phyloP scores from a whole-genome alignment of 2,113 vertebrate species.

The Pachyramphus minor region DNA sequence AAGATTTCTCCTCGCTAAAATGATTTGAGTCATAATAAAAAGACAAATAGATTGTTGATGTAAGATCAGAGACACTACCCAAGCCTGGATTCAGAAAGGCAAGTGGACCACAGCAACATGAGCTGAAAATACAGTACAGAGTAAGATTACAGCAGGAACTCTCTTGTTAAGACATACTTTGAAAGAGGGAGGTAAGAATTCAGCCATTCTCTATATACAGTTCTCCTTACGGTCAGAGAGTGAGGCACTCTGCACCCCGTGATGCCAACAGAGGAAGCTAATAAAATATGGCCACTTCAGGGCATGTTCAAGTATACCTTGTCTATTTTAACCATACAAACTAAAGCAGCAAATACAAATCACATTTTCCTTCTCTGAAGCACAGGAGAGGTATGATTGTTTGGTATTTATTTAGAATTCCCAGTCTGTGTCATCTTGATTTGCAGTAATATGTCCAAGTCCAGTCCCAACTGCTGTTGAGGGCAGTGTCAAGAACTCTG shows the following conservation, averaged over 20 bases:
- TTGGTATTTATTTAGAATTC: slow-evolving; percentile 69
- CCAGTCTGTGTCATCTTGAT: slow-evolving; percentile 62
- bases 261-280: neutral
- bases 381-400: slow-evolving; percentile 51
- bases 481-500: slow-evolving; percentile 59
- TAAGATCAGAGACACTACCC: neutral
- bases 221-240: neutral
- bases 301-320: slow-evolving; percentile 75
- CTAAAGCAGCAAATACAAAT: slow-evolving; percentile 72
- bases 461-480: slow-evolving; percentile 35
- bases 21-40: neutral
- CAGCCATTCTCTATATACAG: neutral
- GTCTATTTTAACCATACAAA: slow-evolving; percentile 44
- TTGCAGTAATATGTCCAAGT: slow-evolving; percentile 22
- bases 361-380: slow-evolving; percentile 65
- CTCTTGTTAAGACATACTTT: neutral
- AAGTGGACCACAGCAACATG: neutral
- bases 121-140: slow-evolving; percentile 7
- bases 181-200: neutral
- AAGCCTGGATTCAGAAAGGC: neutral
- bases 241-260: neutral
- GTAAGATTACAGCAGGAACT: neutral
- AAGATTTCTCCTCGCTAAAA: neutral
- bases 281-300: slow-evolving; percentile 11
- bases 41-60: neutral